Evolutionary conservation across 2,888 invertebrate genomes (phyloP).

Genomic region (Autographa pulchrina): DNA sequence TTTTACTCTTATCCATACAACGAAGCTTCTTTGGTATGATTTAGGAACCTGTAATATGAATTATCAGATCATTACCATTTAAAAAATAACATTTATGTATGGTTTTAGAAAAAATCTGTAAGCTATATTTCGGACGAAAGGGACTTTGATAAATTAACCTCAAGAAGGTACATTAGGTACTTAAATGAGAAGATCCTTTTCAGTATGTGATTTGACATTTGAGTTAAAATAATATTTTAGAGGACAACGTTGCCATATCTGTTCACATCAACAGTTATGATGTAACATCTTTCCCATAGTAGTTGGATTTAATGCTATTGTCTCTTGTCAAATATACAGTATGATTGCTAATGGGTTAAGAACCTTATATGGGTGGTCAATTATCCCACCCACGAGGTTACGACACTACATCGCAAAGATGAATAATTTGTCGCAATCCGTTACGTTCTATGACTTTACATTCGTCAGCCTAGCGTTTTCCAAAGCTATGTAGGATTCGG

Average conservation of each 20-base stretch:
- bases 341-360: slow-evolving; percentile 39
- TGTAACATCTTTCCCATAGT: slow-evolving; percentile 16
- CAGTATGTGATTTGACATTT: too few species aligned
- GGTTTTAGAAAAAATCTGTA: too few species aligned
- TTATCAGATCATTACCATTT: neutral
- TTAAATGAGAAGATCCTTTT: too few species aligned
- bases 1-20: slow-evolving; percentile 85
- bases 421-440: too few species aligned
- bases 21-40: slow-evolving; percentile 77
- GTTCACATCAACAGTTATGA: neutral
- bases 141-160: neutral
- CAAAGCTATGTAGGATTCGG: too few species aligned
- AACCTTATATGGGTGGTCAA: slow-evolving; percentile 11
- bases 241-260: neutral
- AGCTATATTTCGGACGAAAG: neutral
- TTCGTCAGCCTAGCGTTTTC: too few species aligned
- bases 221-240: neutral
- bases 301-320: slow-evolving; percentile 25
- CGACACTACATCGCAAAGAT: neutral
- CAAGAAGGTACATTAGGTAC: neutral
- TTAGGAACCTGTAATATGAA: slow-evolving; percentile 79
- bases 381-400: slow-evolving; percentile 38
- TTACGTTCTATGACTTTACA: too few species aligned
- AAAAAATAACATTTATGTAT: too few species aligned
- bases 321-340: slow-evolving; percentile 20